Percentiles rank a stretch among this genome's conserved stretches.
These are phyloP conservation scores for Echinarachnius parma DNA, from an alignment of 53 echinoderm and acorn worm species.

Conservation along the genomic window DNA sequence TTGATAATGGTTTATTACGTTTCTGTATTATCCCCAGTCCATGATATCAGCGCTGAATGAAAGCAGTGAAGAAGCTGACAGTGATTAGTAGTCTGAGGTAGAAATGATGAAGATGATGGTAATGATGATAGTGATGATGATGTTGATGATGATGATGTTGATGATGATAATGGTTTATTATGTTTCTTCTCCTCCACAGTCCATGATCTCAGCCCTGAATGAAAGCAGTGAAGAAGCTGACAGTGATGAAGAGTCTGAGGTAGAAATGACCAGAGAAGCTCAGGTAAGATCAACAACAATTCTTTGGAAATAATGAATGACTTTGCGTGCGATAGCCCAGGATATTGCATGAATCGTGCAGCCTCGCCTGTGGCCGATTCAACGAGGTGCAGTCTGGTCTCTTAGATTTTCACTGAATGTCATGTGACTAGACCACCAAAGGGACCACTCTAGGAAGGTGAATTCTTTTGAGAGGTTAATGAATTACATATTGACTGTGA, in stretches of 20 bases:
- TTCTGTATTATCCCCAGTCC: conserved; percentile 51
- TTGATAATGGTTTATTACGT: neutral
- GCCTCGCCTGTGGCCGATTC: too few relatives aligned
- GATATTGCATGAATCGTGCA: too few relatives aligned
- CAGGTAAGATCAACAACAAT: too few relatives aligned
- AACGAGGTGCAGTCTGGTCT: too few relatives aligned
- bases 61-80: conserved; percentile 73
- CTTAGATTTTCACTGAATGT: too few relatives aligned
- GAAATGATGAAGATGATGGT: too few relatives aligned
- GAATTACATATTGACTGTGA: too few relatives aligned
- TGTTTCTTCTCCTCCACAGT: conserved; percentile 43
- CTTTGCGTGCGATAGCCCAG: too few relatives aligned
- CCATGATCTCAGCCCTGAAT: conserved; percentile 77
- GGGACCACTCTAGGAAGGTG: too few relatives aligned
- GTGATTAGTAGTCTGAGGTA: conserved; percentile 70
- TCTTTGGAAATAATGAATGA: too few relatives aligned
- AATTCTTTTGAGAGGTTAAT: too few relatives aligned
- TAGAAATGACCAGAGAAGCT: conserved; percentile 90
- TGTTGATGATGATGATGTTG: neutral
- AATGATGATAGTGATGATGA: neutral
- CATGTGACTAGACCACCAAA: too few relatives aligned
- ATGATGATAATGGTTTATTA: neutral
- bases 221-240: conserved; percentile 76
- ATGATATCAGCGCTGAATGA: conserved; percentile 81
- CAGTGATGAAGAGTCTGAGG: conserved; percentile 73